Evolutionary conservation across 2,888 invertebrate genomes (phyloP).

Genomic region (Sympetrum striolatum): DNA sequence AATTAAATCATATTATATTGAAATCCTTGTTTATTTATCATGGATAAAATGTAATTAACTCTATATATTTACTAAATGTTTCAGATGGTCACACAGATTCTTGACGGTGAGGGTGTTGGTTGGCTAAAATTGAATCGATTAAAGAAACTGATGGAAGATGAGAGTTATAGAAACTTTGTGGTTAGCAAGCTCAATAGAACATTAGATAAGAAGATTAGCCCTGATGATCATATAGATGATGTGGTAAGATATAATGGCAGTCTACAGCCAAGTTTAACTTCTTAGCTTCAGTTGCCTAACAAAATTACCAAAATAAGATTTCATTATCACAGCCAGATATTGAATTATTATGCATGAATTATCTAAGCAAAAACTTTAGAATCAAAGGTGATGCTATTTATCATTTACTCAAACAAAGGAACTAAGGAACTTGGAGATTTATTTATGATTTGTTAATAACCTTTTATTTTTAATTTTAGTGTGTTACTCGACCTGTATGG

Average conservation of each 20-base stretch:
- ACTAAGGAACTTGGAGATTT: too few species aligned
- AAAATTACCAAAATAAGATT: too few species aligned
- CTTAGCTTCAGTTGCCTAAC: too few species aligned
- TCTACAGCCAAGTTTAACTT: too few species aligned
- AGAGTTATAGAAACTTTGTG: constrained; percentile 95
- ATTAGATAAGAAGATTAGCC: constrained; percentile 88
- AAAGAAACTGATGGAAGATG: constrained; percentile 98
- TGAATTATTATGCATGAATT: too few species aligned
- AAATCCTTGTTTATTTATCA: too few species aligned
- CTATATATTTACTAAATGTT: constrained; percentile 46
- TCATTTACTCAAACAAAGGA: too few species aligned
- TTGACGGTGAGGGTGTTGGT: constrained; percentile 93
- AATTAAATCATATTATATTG: too few species aligned
- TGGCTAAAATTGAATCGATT: constrained; percentile 94
- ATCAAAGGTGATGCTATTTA: too few species aligned
- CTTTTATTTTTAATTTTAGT: constrained; percentile 64
- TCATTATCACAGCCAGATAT: too few species aligned
- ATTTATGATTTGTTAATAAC: background rate
- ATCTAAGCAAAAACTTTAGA: too few species aligned
- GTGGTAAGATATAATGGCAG: constrained; percentile 72
- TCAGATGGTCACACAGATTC: constrained; percentile 79
- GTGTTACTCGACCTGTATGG: constrained; percentile 88
- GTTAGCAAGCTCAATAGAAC: constrained; percentile 94
- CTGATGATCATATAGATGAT: constrained; percentile 97
- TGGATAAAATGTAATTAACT: too few species aligned